Base-by-base conservation (phyloP, 2,113 vertebrate genomes). In the Apteryx mantelli region DNA sequence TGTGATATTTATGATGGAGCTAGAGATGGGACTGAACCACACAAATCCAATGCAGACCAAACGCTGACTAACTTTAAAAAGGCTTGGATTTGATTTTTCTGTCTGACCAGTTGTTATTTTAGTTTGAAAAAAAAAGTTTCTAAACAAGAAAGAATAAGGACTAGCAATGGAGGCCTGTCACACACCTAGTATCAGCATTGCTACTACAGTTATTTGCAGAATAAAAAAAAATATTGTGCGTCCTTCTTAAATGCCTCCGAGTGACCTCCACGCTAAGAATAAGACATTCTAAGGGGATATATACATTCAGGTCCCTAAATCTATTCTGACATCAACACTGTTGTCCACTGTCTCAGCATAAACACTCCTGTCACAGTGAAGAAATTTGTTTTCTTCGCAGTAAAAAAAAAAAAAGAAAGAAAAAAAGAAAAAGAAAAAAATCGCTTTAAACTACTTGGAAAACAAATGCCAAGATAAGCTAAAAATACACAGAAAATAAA, bases 201-300 rank as follows among this genome's bases (percentile, higher is more conserved):
- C 21, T 20, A 56, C 25, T n/a, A 19, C 14, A n/a, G 53, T n/a
- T 44, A n/a, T 44, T 25, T 11, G 11, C 19, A 44, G 50, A 68
- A 56, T 6, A 19, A 82, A 8, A n/a, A 2, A 48, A 11, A 66
- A 69, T 69, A 69, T 28, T 38, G 24, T 50, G 17, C 9, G 84
- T 74, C 61, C 76, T 86, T 17, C 64, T 44, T 26, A 63, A 46
- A 77, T 2, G 26, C 11, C 11, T 75, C 6, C 42, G 16, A 0
- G 0, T 6, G 56, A 58, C 26, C 38, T n/a, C 42, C 65, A 30
- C 8, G 0, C 2, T 19, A 32, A 75, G 26, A 81, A 40, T 0
- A 2, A 28, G 1, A 25, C 32, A 8, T 69, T 74, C 28, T 3
- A 36, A 65, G 25, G 55, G 21, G 2, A 52, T 5, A 15, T 0